phyloP scores from a whole-genome alignment of 1,140 invertebrate species.

The Chrysoperla carnea region DNA sequence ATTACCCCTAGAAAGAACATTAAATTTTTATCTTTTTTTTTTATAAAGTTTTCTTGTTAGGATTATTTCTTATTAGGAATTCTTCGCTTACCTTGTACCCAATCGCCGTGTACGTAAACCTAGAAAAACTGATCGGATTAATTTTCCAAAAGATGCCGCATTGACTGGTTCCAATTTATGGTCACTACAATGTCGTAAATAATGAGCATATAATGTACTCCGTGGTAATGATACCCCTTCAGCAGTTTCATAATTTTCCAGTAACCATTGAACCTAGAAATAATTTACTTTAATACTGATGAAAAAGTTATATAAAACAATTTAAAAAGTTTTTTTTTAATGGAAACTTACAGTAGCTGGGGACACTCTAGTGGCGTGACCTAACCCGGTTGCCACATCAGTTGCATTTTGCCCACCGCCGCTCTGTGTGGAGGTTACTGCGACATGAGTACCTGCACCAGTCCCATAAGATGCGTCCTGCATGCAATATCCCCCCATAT shows the following conservation, averaged over 20 bases:
- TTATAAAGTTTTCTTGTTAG: neutral
- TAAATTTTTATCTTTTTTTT: neutral
- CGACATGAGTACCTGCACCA: conserved; percentile 34
- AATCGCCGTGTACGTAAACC: conserved; percentile 83
- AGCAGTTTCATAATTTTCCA: conserved; percentile 96
- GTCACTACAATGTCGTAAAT: conserved; percentile 85
- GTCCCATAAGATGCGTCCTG: conserved; percentile 45
- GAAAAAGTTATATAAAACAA: neutral
- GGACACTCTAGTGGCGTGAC: conserved; percentile 70
- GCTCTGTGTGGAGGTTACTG: conserved; percentile 32
- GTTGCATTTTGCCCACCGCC: conserved; percentile 23
- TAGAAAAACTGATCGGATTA: conserved; percentile 94
- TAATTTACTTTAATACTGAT: neutral
- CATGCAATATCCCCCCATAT: conserved; percentile 19
- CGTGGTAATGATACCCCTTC: conserved; percentile 93
- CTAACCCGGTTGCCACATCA: conserved; percentile 43
- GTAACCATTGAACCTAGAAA: conserved; percentile 82
- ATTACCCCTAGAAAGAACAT: conserved; percentile 61
- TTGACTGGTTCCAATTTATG: conserved; percentile 95
- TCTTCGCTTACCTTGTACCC: conserved; percentile 58
- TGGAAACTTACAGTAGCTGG: conserved; percentile 67
- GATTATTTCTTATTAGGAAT: neutral
- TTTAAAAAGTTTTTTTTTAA: neutral
- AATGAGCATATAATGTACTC: conserved; percentile 93
- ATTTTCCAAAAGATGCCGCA: conserved; percentile 96